These are phyloP conservation scores for Siniperca chuatsi DNA, from an alignment of 2,113 vertebrate species.

Conservation along the genomic window DNA sequence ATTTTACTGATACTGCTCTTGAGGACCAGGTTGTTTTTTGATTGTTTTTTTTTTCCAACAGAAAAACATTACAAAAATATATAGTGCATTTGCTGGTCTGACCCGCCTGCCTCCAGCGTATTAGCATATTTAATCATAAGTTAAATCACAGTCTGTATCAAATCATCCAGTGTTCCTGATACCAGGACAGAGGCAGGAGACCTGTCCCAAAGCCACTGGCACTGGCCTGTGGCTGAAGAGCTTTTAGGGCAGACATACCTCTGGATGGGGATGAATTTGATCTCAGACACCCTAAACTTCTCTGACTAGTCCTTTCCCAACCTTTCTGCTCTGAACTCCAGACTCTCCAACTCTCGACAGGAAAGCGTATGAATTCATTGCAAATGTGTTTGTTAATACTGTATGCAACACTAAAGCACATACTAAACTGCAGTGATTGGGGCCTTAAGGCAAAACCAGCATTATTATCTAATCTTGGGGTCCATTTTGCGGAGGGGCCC, in stretches of 20 bases:
- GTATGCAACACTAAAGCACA: no score
- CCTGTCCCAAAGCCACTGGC: not conserved
- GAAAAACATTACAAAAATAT: not conserved
- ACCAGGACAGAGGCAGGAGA: not conserved
- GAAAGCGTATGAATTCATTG: not conserved
- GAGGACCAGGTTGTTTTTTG: not conserved
- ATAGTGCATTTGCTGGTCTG: not conserved
- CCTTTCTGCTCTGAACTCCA: not conserved
- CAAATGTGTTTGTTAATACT: not conserved
- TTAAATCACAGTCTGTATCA: not conserved
- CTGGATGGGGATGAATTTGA: not conserved
- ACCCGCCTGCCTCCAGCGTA: not conserved
- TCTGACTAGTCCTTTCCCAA: not conserved
- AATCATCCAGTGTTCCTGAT: not conserved
- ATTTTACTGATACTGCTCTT: conserved; percentile 34
- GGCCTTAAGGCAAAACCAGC: not conserved
- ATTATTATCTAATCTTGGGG: not conserved
- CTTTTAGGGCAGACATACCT: not conserved
- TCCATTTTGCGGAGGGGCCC: not conserved
- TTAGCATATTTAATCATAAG: not conserved
- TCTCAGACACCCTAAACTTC: not conserved
- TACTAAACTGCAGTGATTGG: not conserved
- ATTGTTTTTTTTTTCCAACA: not conserved
- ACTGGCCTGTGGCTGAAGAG: not conserved
- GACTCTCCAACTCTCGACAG: not conserved